Percentiles rank a stretch among this genome's conserved stretches.
Conservation (phyloP, 2,888 invertebrate genomes). For the Girardia tigrina region DNA sequence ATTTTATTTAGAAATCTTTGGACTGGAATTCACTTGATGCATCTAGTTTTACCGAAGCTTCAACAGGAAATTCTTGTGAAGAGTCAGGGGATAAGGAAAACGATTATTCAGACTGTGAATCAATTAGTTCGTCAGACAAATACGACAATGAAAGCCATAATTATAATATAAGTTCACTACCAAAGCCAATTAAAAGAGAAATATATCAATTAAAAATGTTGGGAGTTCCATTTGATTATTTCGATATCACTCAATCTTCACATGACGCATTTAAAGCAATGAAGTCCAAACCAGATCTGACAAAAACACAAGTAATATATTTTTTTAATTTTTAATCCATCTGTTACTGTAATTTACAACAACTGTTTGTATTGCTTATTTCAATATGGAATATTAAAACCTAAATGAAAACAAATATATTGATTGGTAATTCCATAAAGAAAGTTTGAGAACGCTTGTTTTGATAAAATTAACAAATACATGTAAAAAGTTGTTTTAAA, state of each 20-base stretch:
- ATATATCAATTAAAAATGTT: conserved; percentile 3
- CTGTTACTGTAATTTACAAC: too few species aligned
- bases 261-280: conserved; percentile 19
- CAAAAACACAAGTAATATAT: conserved; percentile 15
- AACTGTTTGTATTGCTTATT: too few species aligned
- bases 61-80: neutral
- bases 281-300: neutral
- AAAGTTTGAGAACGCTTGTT: too few species aligned
- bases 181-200: neutral
- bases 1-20: neutral
- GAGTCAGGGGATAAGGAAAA: neutral
- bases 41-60: conserved; percentile 5
- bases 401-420: too few species aligned
- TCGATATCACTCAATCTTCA: neutral
- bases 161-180: neutral
- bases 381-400: too few species aligned
- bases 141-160: too few species aligned
- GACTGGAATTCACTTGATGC: conserved; percentile 3
- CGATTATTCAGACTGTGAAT: neutral
- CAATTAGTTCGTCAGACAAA: neutral
- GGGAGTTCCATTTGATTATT: neutral
- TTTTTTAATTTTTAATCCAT: too few species aligned
- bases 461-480: too few species aligned
- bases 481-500: too few species aligned
- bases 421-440: too few species aligned